Evolutionary conservation across 2,888 invertebrate genomes (phyloP), one percentile per base, ranked within the genome.

Genomic region (Drosophila kuntzei): DNA sequence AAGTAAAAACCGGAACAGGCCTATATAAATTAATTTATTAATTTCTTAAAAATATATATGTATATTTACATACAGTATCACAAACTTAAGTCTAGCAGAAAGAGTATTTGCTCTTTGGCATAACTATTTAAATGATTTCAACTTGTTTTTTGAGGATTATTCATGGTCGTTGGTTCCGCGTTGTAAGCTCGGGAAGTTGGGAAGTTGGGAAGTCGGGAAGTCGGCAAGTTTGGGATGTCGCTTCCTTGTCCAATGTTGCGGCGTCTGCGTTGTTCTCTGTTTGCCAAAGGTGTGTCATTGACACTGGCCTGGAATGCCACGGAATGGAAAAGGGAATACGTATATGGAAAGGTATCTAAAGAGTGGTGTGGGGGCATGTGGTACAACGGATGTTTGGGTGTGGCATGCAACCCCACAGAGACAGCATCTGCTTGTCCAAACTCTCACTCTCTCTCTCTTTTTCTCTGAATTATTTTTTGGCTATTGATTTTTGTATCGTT

Each of bases 271-370:
- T 41, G 43, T 32, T 70, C 53, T 78, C 39, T 61, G 60, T 64
- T 66, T 73, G 70, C 20, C 32, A 27, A 80, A 89, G 83, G 83
- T 84, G 83, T 84, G 83, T 84, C 83, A 87, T 66, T 83, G 84
- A 80, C 82, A 79, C 75, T 68, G 65, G 57, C 41, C 58, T 27
- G 61, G 41, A 46, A 22, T 46, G 41, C 11, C 18, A 18, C 8
- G 41, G n/a, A 25, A n/a, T 32, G 39, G 39, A 16, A 47, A 34
- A 14, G 36, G 36, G 29, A 47, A 51, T 25, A n/a, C n/a, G n/a
- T n/a, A n/a, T n/a, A 22, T 36, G 44, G 16, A 29, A 3, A 25
- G 25, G n/a, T n/a, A n/a, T n/a, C n/a, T n/a, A n/a, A n/a, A n/a
- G 27, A 29, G 11, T 29, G 29, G 53, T 9, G 32, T 9, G 37